These are phyloP conservation scores for Phyllotreta cruciferae DNA, from an alignment of 2,888 invertebrate species.

Conservation along the genomic window DNA sequence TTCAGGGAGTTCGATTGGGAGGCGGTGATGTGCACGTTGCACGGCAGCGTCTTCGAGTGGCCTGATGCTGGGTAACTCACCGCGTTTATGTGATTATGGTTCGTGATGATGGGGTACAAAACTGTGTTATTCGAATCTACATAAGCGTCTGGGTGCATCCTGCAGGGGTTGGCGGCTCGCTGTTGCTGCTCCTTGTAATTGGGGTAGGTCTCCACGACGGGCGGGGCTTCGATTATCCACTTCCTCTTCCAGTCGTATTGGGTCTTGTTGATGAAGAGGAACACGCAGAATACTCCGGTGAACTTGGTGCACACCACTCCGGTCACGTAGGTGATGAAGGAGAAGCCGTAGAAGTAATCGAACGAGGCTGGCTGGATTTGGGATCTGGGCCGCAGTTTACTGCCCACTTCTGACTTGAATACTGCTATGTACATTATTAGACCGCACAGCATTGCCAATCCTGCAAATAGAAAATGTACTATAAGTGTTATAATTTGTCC, in stretches of 20 bases:
- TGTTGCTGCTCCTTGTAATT: conserved; percentile 19
- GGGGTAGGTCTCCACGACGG: conserved; percentile 6
- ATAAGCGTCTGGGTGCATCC: conserved; percentile 60
- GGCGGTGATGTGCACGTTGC: conserved; percentile 65
- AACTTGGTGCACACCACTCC: conserved; percentile 86
- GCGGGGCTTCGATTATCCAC: conserved; percentile 32
- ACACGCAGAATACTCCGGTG: conserved; percentile 86
- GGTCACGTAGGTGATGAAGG: conserved; percentile 84
- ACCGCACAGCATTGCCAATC: conserved; percentile 87
- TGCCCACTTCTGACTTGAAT: conserved; percentile 89
- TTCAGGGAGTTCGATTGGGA: conserved; percentile 65
- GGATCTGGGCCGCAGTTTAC: conserved; percentile 82
- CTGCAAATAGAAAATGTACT: conserved; percentile 64
- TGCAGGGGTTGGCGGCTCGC: conserved; percentile 58
- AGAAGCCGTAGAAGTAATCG: conserved; percentile 87
- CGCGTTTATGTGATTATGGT: conserved; percentile 60
- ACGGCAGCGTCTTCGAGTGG: conserved; percentile 60
- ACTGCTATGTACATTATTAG: conserved; percentile 93
- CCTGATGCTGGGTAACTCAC: conserved; percentile 70
- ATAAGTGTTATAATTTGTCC: neutral
- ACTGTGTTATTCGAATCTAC: conserved; percentile 59
- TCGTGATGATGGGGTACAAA: conserved; percentile 46
- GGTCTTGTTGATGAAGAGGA: conserved; percentile 77
- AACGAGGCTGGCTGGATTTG: conserved; percentile 80
- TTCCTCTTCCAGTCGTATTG: conserved; percentile 65